A percentile compares a stretch with the other conserved stretches of the same genome.
These are phyloP conservation scores for Pyralis farinalis DNA, from an alignment of 2,888 invertebrate genomes.

Conservation along the genomic window DNA sequence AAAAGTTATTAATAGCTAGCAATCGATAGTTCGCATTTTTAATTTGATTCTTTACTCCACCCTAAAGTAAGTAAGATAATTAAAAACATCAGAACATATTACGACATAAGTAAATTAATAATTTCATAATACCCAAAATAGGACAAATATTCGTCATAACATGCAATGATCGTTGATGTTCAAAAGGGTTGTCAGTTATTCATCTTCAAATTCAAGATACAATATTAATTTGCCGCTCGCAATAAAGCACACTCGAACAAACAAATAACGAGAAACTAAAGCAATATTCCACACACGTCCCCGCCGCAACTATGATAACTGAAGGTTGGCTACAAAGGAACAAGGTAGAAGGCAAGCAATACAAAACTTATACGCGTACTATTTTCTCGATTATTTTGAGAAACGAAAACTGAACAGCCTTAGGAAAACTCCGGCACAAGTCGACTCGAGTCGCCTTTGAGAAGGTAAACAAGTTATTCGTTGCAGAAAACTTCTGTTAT, in stretches of 20 bases:
- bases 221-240: slow-evolving; percentile 38
- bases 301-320: slow-evolving; percentile 29
- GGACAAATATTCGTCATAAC: too few species aligned
- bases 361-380: slow-evolving; percentile 7
- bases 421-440: slow-evolving; percentile 18
- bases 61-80: too few species aligned
- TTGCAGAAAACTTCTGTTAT: slow-evolving; percentile 25
- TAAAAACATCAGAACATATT: too few species aligned
- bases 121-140: too few species aligned
- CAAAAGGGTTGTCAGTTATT: background rate
- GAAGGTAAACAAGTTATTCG: slow-evolving; percentile 29
- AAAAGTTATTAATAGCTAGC: too few species aligned
- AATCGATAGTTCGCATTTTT: too few species aligned
- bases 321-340: slow-evolving; percentile 23
- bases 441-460: slow-evolving; percentile 23
- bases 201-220: background rate
- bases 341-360: background rate
- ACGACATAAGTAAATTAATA: too few species aligned
- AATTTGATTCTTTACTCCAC: too few species aligned
- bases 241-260: slow-evolving; percentile 28
- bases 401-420: slow-evolving; percentile 20
- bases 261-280: slow-evolving; percentile 33
- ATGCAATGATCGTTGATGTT: too few species aligned
- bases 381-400: slow-evolving; percentile 15
- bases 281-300: slow-evolving; percentile 40